A percentile compares a stretch with the other conserved stretches of the same genome.
Conservation (phyloP, 2,888 invertebrate genomes). For the Zygothrica quintamaculata region DNA sequence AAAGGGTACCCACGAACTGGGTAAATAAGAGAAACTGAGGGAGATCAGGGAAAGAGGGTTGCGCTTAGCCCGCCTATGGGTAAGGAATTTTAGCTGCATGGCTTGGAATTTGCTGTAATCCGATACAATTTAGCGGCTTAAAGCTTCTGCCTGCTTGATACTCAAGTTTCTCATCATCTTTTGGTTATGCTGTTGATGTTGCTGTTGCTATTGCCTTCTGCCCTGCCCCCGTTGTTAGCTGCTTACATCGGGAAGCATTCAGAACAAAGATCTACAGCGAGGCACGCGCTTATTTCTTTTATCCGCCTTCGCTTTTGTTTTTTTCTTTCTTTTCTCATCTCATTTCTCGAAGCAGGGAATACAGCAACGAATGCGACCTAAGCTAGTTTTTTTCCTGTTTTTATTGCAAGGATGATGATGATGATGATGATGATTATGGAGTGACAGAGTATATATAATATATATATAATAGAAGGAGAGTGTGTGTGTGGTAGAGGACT, state of each 20-base stretch:
- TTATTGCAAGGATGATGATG: no score
- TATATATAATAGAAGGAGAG: neutral
- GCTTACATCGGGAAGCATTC: neutral
- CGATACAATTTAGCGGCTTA: slow-evolving; percentile 80
- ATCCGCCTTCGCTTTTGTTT: slow-evolving; percentile 67
- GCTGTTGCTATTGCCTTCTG: slow-evolving; percentile 32
- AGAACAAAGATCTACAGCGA: slow-evolving; percentile 38
- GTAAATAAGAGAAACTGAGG: neutral
- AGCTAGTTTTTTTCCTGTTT: slow-evolving; percentile 4
- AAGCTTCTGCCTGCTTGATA: slow-evolving; percentile 79
- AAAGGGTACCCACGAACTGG: neutral
- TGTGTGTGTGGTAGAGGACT: neutral
- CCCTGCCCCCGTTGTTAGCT: neutral
- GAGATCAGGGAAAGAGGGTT: slow-evolving; percentile 2
- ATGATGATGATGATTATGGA: neutral
- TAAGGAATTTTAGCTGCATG: slow-evolving; percentile 74
- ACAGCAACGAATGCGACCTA: slow-evolving; percentile 10
- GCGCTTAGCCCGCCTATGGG: slow-evolving; percentile 48
- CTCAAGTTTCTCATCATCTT: slow-evolving; percentile 77
- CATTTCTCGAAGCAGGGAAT: slow-evolving; percentile 2
- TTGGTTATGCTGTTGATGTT: slow-evolving; percentile 31
- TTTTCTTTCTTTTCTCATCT: slow-evolving; percentile 9
- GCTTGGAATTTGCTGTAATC: slow-evolving; percentile 78
- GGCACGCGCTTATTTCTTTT: slow-evolving; percentile 69
- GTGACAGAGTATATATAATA: neutral